Base-by-base conservation (phyloP, 2,888 invertebrate genomes). In the Pseudeuparius sepicola region DNA sequence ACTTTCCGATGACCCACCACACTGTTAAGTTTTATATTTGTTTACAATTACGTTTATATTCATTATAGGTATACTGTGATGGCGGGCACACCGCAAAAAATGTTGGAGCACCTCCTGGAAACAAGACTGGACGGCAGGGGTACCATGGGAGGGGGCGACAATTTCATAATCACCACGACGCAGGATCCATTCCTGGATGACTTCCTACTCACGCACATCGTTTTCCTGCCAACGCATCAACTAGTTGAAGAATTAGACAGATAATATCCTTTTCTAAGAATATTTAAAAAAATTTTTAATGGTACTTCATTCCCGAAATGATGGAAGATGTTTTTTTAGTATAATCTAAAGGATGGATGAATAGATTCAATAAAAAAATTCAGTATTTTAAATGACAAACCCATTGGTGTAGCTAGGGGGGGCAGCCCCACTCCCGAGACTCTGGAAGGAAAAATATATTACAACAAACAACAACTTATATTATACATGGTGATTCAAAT, bases 11-110 rank as follows among this genome's bases (percentile, higher is more conserved):
- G n/a, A n/a, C n/a, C n/a, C n/a, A n/a, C n/a, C n/a, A n/a, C n/a
- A n/a, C n/a, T n/a, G n/a, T n/a, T n/a, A 14, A 7, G 13, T 12
- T 25, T 34, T 31, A 13, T 32, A 16, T 15, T 36, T 15, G 3
- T 29, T n/a, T n/a, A n/a, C n/a, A n/a, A n/a, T n/a, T n/a, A n/a
- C n/a, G n/a, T 18, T 31, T 37, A 25, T 31, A 15, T 28, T 45
- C 29, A 31, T 46, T 56, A 29, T 55, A 81, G 81, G 61, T 87
- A 87, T 59, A 84, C 82, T 51, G 84, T 87, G 47, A 84, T 87
- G 81, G 82, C 86, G 41, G 87, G 86, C 34, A 82, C 83, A 37
- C 79, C 86, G 25, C 78, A 81, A 56, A 87, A 88, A 63, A 86
- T 87, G 77, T 60, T 88, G 49, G 87, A 88, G 58, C 83, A 88